These are phyloP conservation scores for Lutraria rhynchaena DNA, from an alignment of 1,140 invertebrate genomes.

Conservation along the genomic window DNA sequence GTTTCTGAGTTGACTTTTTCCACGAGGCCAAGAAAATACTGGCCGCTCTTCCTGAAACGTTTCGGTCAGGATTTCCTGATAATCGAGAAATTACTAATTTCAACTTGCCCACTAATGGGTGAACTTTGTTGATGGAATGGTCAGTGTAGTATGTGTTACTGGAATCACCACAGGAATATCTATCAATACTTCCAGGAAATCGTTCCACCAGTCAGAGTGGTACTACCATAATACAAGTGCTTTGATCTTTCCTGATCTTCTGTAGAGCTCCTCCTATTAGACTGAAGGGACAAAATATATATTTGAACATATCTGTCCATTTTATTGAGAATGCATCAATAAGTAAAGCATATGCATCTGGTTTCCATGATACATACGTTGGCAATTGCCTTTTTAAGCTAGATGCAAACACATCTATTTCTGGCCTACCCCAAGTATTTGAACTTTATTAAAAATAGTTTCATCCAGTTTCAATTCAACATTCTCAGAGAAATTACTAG, in stretches of 20 bases:
- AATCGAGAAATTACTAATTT: constrained; percentile 38
- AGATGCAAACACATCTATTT: constrained; percentile 20
- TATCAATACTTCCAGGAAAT: constrained; percentile 31
- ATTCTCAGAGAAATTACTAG: constrained; percentile 22
- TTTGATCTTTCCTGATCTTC: too few relatives aligned
- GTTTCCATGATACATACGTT: constrained; percentile 49
- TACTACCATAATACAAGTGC: too few relatives aligned
- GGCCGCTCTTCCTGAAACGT: constrained; percentile 33
- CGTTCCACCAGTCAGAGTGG: constrained; percentile 53
- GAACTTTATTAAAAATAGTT: too few relatives aligned
- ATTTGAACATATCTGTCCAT: too few relatives aligned
- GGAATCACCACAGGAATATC: too few relatives aligned
- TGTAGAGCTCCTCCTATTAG: too few relatives aligned
- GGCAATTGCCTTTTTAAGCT: constrained; percentile 45
- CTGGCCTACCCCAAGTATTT: too few relatives aligned
- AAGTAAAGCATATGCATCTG: not conserved
- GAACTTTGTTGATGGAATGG: constrained; percentile 4
- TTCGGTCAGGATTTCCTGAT: constrained; percentile 39
- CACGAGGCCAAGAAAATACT: constrained; percentile 37
- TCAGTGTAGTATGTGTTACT: too few relatives aligned
- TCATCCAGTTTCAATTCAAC: constrained; percentile 56
- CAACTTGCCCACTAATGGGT: not conserved
- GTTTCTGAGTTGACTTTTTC: too few relatives aligned
- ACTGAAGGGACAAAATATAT: constrained; percentile 53
- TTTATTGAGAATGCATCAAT: too few relatives aligned